Evolutionary conservation across 2,113 vertebrate genomes (phyloP).

Genomic region (Lichenostomus cassidix): DNA sequence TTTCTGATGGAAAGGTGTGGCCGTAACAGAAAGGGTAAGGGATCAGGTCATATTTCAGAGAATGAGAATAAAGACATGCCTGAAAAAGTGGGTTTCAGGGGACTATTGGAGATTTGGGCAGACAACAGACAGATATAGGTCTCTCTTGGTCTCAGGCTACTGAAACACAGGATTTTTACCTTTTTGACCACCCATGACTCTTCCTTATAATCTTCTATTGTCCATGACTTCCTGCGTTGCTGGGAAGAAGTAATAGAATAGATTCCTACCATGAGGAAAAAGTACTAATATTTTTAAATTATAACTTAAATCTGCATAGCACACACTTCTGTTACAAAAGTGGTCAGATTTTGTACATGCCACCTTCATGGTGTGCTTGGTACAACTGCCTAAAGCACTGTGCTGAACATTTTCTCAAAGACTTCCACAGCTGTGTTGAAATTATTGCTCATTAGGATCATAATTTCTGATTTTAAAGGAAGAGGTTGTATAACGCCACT

Average conservation of each 20-base stretch:
- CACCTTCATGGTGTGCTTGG: not conserved
- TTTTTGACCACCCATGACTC: not conserved
- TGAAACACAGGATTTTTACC: not conserved
- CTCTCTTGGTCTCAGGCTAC: not conserved
- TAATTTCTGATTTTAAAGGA: not conserved
- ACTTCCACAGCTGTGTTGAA: not conserved
- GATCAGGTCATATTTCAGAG: not conserved
- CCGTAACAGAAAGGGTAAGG: too few species aligned
- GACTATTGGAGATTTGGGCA: not conserved
- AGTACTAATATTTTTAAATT: not conserved
- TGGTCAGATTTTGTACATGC: not conserved
- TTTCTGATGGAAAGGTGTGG: not conserved
- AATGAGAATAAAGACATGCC: not conserved
- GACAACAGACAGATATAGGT: not conserved
- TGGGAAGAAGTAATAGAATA: not conserved
- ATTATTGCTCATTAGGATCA: not conserved
- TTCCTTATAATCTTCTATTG: not conserved
- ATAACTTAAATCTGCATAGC: not conserved
- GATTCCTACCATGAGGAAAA: not conserved
- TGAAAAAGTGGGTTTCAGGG: not conserved
- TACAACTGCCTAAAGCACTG: not conserved
- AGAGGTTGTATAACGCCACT: not conserved
- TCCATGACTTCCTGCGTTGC: not conserved
- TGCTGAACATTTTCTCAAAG: not conserved
- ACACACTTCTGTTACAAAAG: rapidly evolving